Evolutionary conservation across 2,113 vertebrate species (phyloP).

Genomic region (Microtus oregoni): DNA sequence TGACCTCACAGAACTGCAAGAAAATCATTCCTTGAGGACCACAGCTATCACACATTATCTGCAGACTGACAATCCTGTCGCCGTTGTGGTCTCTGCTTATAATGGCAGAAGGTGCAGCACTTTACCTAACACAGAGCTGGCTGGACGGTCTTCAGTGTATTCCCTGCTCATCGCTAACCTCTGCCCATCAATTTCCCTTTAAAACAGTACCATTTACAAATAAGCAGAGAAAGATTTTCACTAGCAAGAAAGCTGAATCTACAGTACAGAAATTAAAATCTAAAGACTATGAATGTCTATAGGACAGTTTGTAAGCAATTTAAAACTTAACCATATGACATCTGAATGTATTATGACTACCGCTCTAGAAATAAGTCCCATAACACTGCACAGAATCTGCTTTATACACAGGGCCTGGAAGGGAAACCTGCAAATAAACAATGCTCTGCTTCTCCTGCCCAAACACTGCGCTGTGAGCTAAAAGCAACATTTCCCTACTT

Average conservation of each 20-base stretch:
- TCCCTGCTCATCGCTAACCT: background rate
- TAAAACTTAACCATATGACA: background rate
- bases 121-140: background rate
- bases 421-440: background rate
- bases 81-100: background rate
- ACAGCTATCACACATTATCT: too few relatives aligned
- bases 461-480: slow-evolving; percentile 18
- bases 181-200: slow-evolving; percentile 4
- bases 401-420: background rate
- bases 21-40: background rate
- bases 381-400: too few relatives aligned
- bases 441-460: background rate
- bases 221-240: slow-evolving; percentile 40
- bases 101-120: background rate
- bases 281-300: background rate
- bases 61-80: background rate
- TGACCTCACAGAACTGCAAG: background rate
- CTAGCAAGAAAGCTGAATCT: slow-evolving; percentile 11
- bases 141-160: background rate
- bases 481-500: slow-evolving; percentile 17
- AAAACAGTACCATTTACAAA: slow-evolving; percentile 31
- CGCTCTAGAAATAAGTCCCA: background rate
- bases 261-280: background rate
- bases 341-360: background rate
- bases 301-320: slow-evolving; percentile 10